Conservation (phyloP, 2,888 invertebrate species). For the Macropis europaea region DNA sequence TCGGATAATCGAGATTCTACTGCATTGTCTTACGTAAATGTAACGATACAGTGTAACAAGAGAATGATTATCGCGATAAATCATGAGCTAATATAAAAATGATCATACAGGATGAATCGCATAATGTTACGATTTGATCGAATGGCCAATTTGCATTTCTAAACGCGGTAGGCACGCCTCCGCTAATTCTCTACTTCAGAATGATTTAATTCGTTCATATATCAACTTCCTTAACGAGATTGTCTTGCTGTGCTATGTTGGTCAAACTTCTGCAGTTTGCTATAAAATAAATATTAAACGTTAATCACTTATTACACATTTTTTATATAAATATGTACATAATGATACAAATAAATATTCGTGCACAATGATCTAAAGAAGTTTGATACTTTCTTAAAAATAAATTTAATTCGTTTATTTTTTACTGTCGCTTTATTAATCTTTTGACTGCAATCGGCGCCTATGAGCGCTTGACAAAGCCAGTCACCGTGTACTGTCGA, state of each 20-base stretch:
- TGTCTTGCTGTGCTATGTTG: conserved; percentile 15
- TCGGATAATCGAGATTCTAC: no score
- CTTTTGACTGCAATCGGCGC: no score
- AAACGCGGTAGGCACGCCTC: conserved; percentile 25
- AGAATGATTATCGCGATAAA: not conserved
- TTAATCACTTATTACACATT: not conserved
- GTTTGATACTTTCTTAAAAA: no score
- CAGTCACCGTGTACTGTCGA: no score
- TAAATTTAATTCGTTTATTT: no score
- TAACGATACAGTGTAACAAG: not conserved
- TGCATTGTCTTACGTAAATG: no score
- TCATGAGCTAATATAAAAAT: conserved; percentile 19
- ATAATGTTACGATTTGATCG: conserved; percentile 44
- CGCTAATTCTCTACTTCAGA: conserved; percentile 40
- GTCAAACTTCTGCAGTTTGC: conserved; percentile 5
- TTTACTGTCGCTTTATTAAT: no score
- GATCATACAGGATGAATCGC: conserved; percentile 40
- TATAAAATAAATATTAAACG: not conserved
- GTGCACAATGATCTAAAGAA: no score
- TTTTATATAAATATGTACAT: not conserved
- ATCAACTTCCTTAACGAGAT: conserved; percentile 41
- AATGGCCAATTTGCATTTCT: conserved; percentile 41
- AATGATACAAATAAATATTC: no score
- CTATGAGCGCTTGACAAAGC: no score
- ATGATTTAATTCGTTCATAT: conserved; percentile 49